Percentiles rank a stretch among this genome's conserved stretches.
phyloP scores from a whole-genome alignment of 1,140 invertebrate species.

The Manduca sexta region DNA sequence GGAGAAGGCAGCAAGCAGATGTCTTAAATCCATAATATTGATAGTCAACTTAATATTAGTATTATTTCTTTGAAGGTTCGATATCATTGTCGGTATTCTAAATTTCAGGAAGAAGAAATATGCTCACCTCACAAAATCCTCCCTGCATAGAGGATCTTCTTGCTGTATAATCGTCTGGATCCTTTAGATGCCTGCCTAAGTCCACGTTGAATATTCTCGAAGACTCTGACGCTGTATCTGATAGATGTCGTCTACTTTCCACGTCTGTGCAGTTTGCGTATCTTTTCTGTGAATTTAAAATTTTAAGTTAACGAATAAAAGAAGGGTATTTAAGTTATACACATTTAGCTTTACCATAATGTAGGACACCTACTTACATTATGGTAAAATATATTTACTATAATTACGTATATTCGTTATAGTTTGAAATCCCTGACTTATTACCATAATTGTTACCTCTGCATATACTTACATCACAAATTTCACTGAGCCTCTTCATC shows the following conservation, averaged over 20 bases:
- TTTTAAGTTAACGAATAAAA: too few species aligned
- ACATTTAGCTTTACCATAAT: too few species aligned
- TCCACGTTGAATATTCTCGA: conserved; percentile 26
- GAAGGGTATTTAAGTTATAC: neutral
- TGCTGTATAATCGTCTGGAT: conserved; percentile 52
- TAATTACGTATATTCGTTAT: too few species aligned
- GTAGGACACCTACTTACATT: too few species aligned
- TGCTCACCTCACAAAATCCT: conserved; percentile 59
- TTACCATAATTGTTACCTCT: too few species aligned
- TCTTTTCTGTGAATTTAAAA: conserved; percentile 37
- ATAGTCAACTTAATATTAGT: too few species aligned
- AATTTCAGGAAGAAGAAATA: neutral
- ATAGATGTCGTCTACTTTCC: conserved; percentile 25
- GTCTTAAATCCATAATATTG: too few species aligned
- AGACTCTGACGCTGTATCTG: conserved; percentile 5
- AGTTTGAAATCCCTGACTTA: too few species aligned
- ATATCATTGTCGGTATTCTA: too few species aligned
- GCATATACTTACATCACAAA: conserved; percentile 50
- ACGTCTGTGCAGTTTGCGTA: conserved; percentile 62
- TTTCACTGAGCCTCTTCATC: conserved; percentile 52
- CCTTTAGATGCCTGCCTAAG: conserved; percentile 45
- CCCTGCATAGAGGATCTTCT: conserved; percentile 38
- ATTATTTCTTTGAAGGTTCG: too few species aligned
- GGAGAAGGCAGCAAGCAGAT: too few species aligned
- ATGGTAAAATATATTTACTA: too few species aligned